Conservation (phyloP, 2,888 invertebrate genomes). For the Mythimna vitellina region DNA sequence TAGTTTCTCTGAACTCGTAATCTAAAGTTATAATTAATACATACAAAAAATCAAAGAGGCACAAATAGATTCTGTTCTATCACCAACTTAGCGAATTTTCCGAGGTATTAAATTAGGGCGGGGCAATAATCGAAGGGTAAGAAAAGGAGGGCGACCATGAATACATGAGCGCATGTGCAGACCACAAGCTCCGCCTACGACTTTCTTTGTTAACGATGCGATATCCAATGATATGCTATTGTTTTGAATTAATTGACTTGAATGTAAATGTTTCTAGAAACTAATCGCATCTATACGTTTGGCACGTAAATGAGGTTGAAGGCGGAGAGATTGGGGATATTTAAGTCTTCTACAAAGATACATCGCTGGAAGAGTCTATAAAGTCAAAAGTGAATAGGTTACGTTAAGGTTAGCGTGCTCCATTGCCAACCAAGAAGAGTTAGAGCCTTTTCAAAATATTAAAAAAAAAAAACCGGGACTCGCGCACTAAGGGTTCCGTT, state of each 20-base stretch:
- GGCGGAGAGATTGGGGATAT: neutral
- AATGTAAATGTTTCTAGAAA: constrained; percentile 3
- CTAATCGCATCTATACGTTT: neutral
- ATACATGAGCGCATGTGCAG: constrained; percentile 50
- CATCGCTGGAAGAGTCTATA: too few species aligned
- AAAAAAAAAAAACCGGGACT: too few species aligned
- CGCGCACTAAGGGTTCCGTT: too few species aligned
- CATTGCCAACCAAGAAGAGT: too few species aligned
- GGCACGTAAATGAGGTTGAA: neutral
- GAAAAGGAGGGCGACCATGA: constrained; percentile 38
- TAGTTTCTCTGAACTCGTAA: too few species aligned
- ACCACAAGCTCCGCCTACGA: constrained; percentile 27
- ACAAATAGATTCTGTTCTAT: too few species aligned
- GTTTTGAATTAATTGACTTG: neutral
- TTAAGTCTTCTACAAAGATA: neutral
- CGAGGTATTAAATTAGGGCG: neutral
- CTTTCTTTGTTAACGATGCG: neutral
- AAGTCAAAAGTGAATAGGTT: too few species aligned
- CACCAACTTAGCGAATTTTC: neutral
- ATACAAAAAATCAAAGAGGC: too few species aligned
- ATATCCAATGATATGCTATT: constrained; percentile 8
- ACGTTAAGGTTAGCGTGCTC: too few species aligned
- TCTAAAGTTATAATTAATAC: too few species aligned
- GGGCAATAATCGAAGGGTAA: neutral
- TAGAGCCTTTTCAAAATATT: too few species aligned